Evolutionary conservation across 2,888 invertebrate species (phyloP), one percentile per base, ranked within the genome.

Genomic region (Sympetrum striolatum): DNA sequence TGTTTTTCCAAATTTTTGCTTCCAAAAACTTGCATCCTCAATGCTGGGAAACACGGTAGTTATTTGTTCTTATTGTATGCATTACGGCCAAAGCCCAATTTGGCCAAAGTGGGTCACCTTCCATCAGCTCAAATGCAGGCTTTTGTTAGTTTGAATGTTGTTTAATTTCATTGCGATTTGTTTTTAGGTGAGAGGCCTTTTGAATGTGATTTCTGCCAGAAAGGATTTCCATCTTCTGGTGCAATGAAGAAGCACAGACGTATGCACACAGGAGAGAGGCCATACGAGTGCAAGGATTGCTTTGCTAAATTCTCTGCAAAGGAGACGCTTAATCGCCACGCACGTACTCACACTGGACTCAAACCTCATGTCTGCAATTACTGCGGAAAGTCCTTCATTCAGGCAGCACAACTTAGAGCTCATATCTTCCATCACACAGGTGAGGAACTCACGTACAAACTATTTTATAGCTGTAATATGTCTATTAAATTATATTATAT

Each of bases 321-420:
- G 92, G 98, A 98, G 93, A 98, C 98, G 91, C 94, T 97, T 92
- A 96, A 97, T 92, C 96, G 97, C 3, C 97, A 97, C 93, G 95
- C 96, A 92, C 95, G 96, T 92, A 96, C 96, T 0, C 97, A 97
- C 93, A 95, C 95, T 8, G 95, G 95, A 0, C 93, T 94, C 53
- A 94, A 94, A 91, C 95, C 95, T 3, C 95, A 95, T 91, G 93
- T 93, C 39, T 97, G 97, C 93, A 93, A 95, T 80, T 95, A 95
- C 92, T 98, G 98, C 93, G 95, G 95, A 15, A 96, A 96, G 93
- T 96, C 97, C n/a, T 98, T 97, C 93, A 98, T 98, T 91, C 98
- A 97, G 94, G 96, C 96, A 15, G 95, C 96, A 12, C 98, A 98
- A 93, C 94, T 98, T 60, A 95, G 96, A 92, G 96, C 96, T 10